Base-by-base conservation (phyloP, 2,113 vertebrate genomes). In the Patagioenas fasciata region DNA sequence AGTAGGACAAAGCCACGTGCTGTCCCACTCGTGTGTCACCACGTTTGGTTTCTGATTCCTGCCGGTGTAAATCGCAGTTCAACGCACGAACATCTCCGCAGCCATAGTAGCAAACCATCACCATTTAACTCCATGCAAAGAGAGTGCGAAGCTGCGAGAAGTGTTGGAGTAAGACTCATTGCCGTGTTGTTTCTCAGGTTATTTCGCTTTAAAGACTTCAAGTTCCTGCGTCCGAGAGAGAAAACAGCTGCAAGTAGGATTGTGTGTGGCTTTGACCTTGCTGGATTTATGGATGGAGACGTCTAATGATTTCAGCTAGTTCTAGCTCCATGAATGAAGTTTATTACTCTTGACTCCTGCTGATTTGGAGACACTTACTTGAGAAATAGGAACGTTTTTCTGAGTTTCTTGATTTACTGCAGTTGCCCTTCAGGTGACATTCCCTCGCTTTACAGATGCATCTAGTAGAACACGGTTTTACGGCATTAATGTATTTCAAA, bases 51-150 rank as follows among this genome's bases (percentile, higher is more conserved):
- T 73, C 19, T 1, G 38, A 42, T 81, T 32, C 19, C 64, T 81
- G 88, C 69, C 78, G 26, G 62, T 36, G 70, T 36, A 6, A 85
- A 67, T 72, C 1, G 2, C 15, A 6, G 83, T 9, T 69, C 21
- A 1, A 15, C 3, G 34, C 16, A 20, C 10, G 25, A 51, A n/a
- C 74, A 38, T 48, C 80, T 44, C 74, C 11, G 65, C 54, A 40
- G 79, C 17, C 28, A 0, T 10, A 58, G 78, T 5, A 75, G 82
- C 4, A 1, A 14, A n/a, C 36, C 4, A 25, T 23, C 32, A 10
- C 5, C 0, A 0, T 9, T n/a, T 7, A 28, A 25, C 53, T 62
- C 21, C 15, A 3, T n/a, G 56, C 56, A 62, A 21, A 11, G 1
- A 3, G 47, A 58, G 42, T 11, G 9, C 32, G 17, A 18, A 50